Evolutionary conservation across 64 coral and sea anemone genomes (phyloP), one percentile per base, ranked within the genome.

Genomic region (Pocillopora verrucosa): DNA sequence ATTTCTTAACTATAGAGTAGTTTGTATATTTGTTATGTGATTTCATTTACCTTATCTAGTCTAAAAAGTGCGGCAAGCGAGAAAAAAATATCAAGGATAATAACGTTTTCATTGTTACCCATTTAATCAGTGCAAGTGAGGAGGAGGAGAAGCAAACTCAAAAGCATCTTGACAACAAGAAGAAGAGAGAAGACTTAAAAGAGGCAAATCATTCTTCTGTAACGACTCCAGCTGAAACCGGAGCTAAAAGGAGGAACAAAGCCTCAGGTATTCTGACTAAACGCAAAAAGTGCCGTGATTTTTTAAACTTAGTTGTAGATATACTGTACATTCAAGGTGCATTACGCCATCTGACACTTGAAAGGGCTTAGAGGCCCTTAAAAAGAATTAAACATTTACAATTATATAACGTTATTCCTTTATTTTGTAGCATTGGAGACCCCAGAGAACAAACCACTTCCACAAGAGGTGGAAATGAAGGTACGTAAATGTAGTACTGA

Each of bases 401-500:
- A 24, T 13, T 24, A 76, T 16, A 51, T 37, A 13, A 38, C 9
- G 17, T 19, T 17, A 56, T 76, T 81, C 17, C 17, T 13, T 34
- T 16, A 25, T 59, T 59, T 79, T 35, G 9, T 72, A 85, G 82
- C 37, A n/a, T 56, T 85, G 10, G 22, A 70, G 65, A 85, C 82
- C 63, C 82, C 82, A 85, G 36, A 72, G 41, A 72, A 85, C 65
- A 56, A 36, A 26, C 38, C 20, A 73, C 22, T 85, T 37, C 82
- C 82, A 30, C 69, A 58, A 72, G 82, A 85, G 36, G 82, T 85
- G 10, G 82, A 85, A 85, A 11, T 85, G 17, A 85, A 85, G 82
- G 82, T 85, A 85, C 0, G 12, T 57, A 30, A 30, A 30, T 30
- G 30, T 30, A 20, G 17, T 15, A 67, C 22, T n/a, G n/a, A 3